A percentile compares a stretch with the other conserved stretches of the same genome.
Conservation (phyloP, 2,113 vertebrate genomes). For the Odocoileus virginianus region DNA sequence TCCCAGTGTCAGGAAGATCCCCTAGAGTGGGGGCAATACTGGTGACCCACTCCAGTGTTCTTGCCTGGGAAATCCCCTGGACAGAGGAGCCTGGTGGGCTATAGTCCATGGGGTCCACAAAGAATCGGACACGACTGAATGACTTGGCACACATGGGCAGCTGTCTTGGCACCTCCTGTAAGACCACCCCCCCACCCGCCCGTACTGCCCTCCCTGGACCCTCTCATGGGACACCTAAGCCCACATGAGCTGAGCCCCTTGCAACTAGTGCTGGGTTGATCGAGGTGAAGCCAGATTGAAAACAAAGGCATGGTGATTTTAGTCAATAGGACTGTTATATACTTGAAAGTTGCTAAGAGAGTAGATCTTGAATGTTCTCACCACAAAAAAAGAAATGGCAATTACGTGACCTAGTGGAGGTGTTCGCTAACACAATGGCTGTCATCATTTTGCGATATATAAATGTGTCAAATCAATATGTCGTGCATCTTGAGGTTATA, state of each 20-base stretch:
- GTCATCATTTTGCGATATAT: not conserved
- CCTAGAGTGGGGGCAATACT: not conserved
- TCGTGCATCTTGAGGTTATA: not conserved
- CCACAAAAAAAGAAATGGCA: not conserved
- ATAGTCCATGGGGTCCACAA: not conserved
- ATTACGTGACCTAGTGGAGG: not conserved
- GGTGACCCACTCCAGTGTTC: not conserved
- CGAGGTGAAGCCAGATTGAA: not conserved
- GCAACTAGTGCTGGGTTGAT: not conserved
- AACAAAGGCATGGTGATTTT: not conserved
- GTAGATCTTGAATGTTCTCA: not conserved
- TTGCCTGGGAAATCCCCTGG: not conserved
- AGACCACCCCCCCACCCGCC: not conserved
- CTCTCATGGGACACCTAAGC: not conserved
- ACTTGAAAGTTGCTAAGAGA: not conserved
- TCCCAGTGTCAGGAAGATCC: not conserved
- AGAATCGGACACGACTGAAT: not conserved
- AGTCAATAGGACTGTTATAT: not conserved
- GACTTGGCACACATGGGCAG: rapidly evolving
- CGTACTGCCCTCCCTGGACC: not conserved
- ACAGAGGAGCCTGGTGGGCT: not conserved
- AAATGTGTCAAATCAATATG: not conserved
- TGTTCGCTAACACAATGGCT: too few relatives aligned
- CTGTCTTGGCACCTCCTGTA: not conserved
- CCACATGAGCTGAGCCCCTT: not conserved